Conservation (phyloP, 2,797 vertebrate species). For the Poeciliopsis paucimaculata region DNA sequence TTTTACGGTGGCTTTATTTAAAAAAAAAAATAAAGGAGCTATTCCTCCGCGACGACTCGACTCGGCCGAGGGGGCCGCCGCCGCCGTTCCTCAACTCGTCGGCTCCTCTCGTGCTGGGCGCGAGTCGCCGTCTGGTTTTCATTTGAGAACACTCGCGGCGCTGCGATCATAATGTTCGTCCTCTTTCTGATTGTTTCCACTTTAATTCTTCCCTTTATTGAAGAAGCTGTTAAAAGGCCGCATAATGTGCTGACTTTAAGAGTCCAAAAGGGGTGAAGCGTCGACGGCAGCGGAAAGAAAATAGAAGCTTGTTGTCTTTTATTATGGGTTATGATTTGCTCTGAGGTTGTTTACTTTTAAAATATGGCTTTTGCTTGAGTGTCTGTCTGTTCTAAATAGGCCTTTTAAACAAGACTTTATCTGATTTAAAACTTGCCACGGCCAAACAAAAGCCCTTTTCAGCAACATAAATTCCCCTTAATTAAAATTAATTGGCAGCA, state of each 20-base stretch:
- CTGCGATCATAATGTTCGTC: conserved; percentile 39
- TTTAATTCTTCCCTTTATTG: conserved; percentile 43
- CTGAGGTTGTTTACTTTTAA: background rate
- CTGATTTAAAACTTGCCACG: conserved; percentile 38
- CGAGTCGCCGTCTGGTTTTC: conserved; percentile 66
- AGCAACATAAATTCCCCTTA: conserved; percentile 51
- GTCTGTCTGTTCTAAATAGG: conserved; percentile 4
- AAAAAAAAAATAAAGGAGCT: conserved; percentile 65
- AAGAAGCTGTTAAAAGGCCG: conserved; percentile 20
- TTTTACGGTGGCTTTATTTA: conserved; percentile 72
- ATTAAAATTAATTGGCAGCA: conserved; percentile 68
- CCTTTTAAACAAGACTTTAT: conserved; percentile 29
- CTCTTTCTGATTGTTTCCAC: conserved; percentile 42
- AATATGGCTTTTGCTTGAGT: background rate
- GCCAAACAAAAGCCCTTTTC: conserved; percentile 43
- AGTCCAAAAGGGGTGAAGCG: conserved; percentile 12
- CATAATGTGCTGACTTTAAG: conserved; percentile 25
- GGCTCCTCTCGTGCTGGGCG: conserved; percentile 42
- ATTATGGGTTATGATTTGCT: conserved; percentile 1
- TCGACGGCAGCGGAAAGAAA: conserved; percentile 2
- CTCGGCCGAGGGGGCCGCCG: conserved; percentile 41
- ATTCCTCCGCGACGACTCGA: conserved; percentile 33
- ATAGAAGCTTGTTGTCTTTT: conserved; percentile 8
- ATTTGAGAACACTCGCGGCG: conserved; percentile 57
- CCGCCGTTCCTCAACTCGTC: conserved; percentile 13